Conservation (phyloP, 2,888 invertebrate species). For the Eupithecia subfuscata region DNA sequence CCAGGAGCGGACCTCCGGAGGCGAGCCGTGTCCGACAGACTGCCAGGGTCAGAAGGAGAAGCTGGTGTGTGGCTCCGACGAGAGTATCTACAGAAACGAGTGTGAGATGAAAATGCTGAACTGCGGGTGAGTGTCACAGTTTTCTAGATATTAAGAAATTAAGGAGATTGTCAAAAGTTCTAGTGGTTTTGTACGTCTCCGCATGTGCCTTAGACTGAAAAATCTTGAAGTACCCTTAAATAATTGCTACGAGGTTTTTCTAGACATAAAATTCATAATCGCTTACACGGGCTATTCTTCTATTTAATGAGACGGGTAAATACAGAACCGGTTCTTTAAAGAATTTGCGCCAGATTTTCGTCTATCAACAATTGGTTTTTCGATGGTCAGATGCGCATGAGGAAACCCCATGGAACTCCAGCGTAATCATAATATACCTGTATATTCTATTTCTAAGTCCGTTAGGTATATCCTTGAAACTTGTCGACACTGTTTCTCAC, state of each 20-base stretch:
- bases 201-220: not conserved
- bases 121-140: constrained; percentile 86
- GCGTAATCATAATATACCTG: too few relatives aligned
- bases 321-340: too few relatives aligned
- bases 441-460: not conserved
- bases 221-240: too few relatives aligned
- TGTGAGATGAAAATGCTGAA: constrained; percentile 95
- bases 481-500: not conserved
- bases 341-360: too few relatives aligned
- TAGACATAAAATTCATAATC: too few relatives aligned
- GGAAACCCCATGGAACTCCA: too few relatives aligned
- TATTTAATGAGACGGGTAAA: too few relatives aligned
- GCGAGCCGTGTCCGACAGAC: constrained; percentile 88
- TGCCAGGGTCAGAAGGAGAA: constrained; percentile 89
- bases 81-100: constrained; percentile 93
- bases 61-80: constrained; percentile 94
- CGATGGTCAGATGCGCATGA: too few relatives aligned
- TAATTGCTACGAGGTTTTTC: too few relatives aligned
- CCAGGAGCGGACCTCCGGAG: constrained; percentile 88
- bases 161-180: not conserved
- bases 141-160: not conserved
- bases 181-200: too few relatives aligned
- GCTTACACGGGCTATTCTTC: too few relatives aligned
- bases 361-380: too few relatives aligned
- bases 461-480: not conserved